Conservation (phyloP, 2,888 invertebrate genomes). For the Amblyjoppa proteus region DNA sequence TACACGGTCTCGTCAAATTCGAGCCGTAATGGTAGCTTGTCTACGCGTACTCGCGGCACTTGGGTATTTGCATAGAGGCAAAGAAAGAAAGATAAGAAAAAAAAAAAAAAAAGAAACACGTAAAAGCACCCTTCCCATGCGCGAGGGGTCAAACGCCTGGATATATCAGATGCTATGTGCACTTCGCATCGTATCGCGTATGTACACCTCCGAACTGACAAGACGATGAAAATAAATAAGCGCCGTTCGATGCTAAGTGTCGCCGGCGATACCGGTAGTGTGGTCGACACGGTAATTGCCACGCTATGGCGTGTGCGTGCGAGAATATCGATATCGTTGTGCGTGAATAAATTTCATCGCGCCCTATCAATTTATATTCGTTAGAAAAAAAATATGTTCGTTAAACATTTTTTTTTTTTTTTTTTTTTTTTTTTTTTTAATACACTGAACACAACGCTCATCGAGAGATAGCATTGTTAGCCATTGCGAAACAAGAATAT, state of each 20-base stretch:
- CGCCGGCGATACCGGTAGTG: slow-evolving; percentile 39
- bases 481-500: neutral
- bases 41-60: neutral
- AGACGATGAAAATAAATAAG: slow-evolving; percentile 22
- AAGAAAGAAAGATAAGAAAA: slow-evolving; percentile 11
- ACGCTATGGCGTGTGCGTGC: slow-evolving; percentile 31
- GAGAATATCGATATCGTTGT: slow-evolving; percentile 24
- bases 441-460: neutral
- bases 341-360: neutral
- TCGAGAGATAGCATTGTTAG: too few species aligned
- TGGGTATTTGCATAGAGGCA: neutral
- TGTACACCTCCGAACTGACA: neutral
- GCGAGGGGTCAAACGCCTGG: slow-evolving; percentile 4
- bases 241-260: slow-evolving; percentile 1
- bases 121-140: slow-evolving; percentile 14
- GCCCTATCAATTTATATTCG: neutral
- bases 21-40: slow-evolving; percentile 30
- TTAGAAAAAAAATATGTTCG: too few species aligned
- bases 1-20: neutral
- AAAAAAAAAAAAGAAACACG: slow-evolving; percentile 4
- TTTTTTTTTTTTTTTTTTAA: neutral
- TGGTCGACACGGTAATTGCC: slow-evolving; percentile 52
- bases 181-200: neutral
- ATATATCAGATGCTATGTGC: neutral
- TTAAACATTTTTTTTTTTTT: neutral